Percentiles rank a stretch among this genome's conserved stretches.
These are phyloP conservation scores for Nicator chloris DNA, from an alignment of 2,113 vertebrate species.

Conservation along the genomic window DNA sequence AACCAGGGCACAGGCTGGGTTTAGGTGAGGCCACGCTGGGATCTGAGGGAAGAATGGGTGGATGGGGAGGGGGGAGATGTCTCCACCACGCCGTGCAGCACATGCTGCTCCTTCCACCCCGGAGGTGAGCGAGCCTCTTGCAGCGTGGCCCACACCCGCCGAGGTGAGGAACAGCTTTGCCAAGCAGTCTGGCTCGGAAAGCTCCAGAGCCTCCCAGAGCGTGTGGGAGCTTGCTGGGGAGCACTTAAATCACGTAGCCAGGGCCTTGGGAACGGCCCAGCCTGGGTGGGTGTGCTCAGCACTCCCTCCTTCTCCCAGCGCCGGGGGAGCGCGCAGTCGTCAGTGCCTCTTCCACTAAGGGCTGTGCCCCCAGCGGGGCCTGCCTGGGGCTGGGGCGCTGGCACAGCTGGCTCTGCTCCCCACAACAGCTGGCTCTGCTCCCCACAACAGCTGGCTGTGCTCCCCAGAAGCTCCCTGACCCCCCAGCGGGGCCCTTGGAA, in stretches of 20 bases:
- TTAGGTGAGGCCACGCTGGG: not conserved
- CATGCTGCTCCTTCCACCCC: not conserved
- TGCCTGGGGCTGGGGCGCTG: not conserved
- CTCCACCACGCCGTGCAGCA: not conserved
- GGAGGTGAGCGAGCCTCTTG: not conserved
- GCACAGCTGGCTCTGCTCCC: not conserved
- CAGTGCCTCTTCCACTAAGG: not conserved
- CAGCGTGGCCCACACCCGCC: not conserved
- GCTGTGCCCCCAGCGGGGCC: not conserved
- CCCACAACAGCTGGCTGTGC: not conserved
- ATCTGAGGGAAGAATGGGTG: not conserved
- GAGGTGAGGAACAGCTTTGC: conserved; percentile 11
- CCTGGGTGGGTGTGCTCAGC: not conserved
- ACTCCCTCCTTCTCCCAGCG: not conserved
- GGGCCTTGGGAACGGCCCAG: conserved; percentile 41
- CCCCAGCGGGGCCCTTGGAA: not conserved
- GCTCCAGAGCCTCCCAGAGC: not conserved
- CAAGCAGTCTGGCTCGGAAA: conserved; percentile 4
- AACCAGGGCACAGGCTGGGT: not conserved
- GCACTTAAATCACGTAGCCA: not conserved
- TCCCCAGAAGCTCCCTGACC: not conserved
- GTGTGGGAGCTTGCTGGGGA: conserved; percentile 37
- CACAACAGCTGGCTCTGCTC: not conserved
- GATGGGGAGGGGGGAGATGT: not conserved
- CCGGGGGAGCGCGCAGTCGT: not conserved